Conservation (phyloP, 2,888 invertebrate genomes). For the Artemia sinica region DNA sequence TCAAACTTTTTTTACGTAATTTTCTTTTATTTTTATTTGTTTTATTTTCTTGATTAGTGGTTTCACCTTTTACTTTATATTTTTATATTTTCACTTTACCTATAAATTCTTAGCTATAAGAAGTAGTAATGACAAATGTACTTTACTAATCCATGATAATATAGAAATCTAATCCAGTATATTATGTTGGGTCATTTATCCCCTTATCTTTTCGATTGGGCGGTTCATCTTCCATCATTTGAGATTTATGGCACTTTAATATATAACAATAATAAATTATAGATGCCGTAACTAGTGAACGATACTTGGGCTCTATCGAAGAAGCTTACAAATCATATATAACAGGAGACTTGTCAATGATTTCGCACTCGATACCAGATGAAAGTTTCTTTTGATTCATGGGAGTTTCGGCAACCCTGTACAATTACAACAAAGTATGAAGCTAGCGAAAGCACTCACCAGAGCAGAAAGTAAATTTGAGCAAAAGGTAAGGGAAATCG, state of each 20-base stretch:
- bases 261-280: background rate
- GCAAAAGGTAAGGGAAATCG: background rate
- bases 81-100: no score
- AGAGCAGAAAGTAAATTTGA: background rate
- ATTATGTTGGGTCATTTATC: no score
- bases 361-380: background rate
- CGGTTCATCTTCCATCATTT: background rate
- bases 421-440: slow-evolving; percentile 4
- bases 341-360: background rate
- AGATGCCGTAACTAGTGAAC: slow-evolving; percentile 9
- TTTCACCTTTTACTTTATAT: no score
- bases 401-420: background rate
- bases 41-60: no score
- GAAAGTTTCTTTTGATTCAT: background rate
- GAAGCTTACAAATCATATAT: slow-evolving; percentile 2
- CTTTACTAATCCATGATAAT: no score
- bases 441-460: background rate
- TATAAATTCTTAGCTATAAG: no score
- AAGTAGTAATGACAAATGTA: no score
- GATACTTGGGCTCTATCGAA: background rate
- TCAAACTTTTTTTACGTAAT: no score
- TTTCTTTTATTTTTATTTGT: no score
- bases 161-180: no score
- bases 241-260: no score
- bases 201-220: background rate